Evolutionary conservation across 2,797 vertebrate species (phyloP), one percentile per base, ranked within the genome.

Genomic region (Argentina silus): DNA sequence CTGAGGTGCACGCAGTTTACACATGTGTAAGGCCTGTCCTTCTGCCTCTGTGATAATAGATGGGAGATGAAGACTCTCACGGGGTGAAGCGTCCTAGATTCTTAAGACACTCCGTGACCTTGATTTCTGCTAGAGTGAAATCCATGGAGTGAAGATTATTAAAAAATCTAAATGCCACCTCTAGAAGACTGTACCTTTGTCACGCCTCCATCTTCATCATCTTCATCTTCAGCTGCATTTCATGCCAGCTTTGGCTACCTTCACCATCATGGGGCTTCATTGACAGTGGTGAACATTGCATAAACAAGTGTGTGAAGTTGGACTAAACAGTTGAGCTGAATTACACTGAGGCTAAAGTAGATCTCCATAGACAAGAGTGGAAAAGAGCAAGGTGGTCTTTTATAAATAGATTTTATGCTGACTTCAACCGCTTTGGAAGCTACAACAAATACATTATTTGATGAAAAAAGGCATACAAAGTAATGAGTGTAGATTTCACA

Each of bases 111-210:
- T 69, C 74, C 11, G 5, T 82, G 87, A 85, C 88, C 86, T 87
- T 87, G 86, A 87, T 90, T 86, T 81, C 70, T 75, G 56, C 74
- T 27, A 78, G 68, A 85, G 78, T 67, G 78, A 72, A 86, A 80
- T 82, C 85, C 82, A 79, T 79, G 70, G 79, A 83, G 78, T 73
- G 3, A 44, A 74, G 73, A 79, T 83, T 82, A 79, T 67, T 70
- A 60, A 71, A 63, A 72, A 80, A 79, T 77, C 79, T 77, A 36
- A 70, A 85, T 79, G 69, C 68, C 68, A n/a, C 15, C 68, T 60
- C n/a, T 60, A 60, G 78, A 63, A 73, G 57, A 59, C 76, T 63
- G 69, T 55, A 15, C 55, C 68, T 47, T 59, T 66, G 74, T 75
- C 3, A 60, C 53, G 8, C 12, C 42, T 17, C 23, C 68, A 21